phyloP scores from a whole-genome alignment of 1,140 invertebrate species.

The Rhyacophila brunnea region DNA sequence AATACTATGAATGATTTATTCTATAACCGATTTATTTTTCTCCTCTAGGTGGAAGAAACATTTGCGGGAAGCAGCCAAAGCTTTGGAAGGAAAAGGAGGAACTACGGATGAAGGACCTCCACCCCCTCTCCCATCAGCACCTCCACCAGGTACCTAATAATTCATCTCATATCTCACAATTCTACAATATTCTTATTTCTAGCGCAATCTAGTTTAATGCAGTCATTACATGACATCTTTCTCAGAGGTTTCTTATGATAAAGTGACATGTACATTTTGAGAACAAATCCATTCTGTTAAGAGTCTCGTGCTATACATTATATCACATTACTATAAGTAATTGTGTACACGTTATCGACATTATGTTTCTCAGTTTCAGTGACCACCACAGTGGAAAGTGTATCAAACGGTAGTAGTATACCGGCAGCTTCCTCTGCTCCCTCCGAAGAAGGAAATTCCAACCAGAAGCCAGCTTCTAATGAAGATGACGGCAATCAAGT shows the following conservation, averaged over 20 bases:
- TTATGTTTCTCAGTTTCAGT: background rate
- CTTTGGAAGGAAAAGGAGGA: slow-evolving; percentile 13
- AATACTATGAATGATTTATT: no score
- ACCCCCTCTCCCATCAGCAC: slow-evolving; percentile 11
- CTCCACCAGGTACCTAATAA: slow-evolving; percentile 17
- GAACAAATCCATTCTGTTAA: no score
- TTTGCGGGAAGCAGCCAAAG: slow-evolving; percentile 22
- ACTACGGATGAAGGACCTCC: slow-evolving; percentile 26
- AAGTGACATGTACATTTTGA: no score
- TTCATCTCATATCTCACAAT: no score
- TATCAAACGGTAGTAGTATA: background rate
- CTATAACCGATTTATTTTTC: slow-evolving; percentile 3
- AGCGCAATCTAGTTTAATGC: no score
- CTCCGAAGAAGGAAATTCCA: background rate
- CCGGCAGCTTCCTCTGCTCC: background rate
- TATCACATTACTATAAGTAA: no score
- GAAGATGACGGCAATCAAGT: slow-evolving; percentile 31
- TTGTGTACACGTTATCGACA: no score
- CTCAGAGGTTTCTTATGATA: no score
- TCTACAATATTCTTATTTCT: no score
- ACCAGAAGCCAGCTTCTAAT: slow-evolving; percentile 12
- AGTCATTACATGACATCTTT: no score
- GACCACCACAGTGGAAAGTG: background rate
- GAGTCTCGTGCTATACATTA: no score
- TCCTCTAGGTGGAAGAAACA: slow-evolving; percentile 25